Base-by-base conservation (phyloP, 1,140 invertebrate species). In the Delia radicum region DNA sequence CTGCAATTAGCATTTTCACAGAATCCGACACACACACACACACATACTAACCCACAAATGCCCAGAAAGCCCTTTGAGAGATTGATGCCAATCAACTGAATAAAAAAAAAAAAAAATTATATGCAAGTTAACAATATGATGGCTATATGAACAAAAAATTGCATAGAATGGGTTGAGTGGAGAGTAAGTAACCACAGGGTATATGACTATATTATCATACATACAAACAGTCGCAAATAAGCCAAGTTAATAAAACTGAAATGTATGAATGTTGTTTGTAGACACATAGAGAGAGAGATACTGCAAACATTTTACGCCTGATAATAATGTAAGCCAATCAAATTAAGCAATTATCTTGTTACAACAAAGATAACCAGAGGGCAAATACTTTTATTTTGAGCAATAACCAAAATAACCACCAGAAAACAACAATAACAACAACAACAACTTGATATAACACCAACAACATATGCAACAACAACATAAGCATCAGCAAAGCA, bases 311-410 rank as follows among this genome's bases (percentile, higher is more conserved):
- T 69, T 69, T 69, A 69, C 65, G 65, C 65, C 65, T 69, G 65
- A 69, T 69, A 69, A 69, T 69, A 69, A 69, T 69, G 65, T 33
- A 69, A 69, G 65, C 65, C 65, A 69, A 69, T 69, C 65, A 69
- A 69, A 69, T 69, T 69, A 69, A 69, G 65, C 65, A 69, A 69
- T 69, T 69, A 69, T 69, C 65, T 69, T 69, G 65, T 69, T 69
- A 69, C 65, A 69, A 24, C 65, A 18, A n/a, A 69, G 29, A 69
- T 69, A 37, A 37, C 65, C 65, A 10, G 29, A 69, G 65, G 65
- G 65, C 29, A 69, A 69, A 69, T 69, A 69, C 8, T 82, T 80
- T 75, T 78, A 48, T 73, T 77, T 78, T 71, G n/a, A 71, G 75
- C 28, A 74, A 62, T 46, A 61, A 24, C 73, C 46, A 74, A 42